Evolutionary conservation across 2,797 vertebrate species (phyloP).

Genomic region (Myripristis jacobus): DNA sequence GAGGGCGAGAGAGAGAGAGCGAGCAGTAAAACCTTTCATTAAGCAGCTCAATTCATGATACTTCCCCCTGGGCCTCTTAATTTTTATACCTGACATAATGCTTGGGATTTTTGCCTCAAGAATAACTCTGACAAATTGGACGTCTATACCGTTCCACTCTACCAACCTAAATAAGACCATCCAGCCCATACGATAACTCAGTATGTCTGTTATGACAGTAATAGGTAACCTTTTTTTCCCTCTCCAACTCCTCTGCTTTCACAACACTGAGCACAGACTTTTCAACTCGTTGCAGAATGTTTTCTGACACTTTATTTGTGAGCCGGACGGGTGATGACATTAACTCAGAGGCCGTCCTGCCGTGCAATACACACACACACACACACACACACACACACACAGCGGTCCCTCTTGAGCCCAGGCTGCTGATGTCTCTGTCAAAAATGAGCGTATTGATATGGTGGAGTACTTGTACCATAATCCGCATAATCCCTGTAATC

Average conservation of each 20-base stretch:
- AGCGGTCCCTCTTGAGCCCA: not conserved
- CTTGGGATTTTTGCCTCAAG: conserved; percentile 10
- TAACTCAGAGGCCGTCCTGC: not conserved
- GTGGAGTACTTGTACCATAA: conserved; percentile 6
- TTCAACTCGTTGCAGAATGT: not conserved
- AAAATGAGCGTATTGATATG: not conserved
- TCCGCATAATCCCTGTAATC: not conserved
- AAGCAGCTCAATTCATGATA: conserved; percentile 33
- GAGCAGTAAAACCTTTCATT: conserved; percentile 37
- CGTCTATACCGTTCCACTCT: too few relatives aligned
- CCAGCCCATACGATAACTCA: not conserved
- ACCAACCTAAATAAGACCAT: too few relatives aligned
- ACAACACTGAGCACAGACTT: not conserved
- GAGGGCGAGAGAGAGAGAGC: not conserved
- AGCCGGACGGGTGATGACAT: not conserved
- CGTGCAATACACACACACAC: not conserved
- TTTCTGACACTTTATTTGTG: not conserved
- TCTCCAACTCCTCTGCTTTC: too few relatives aligned
- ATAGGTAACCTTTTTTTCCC: not conserved
- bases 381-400: too few relatives aligned
- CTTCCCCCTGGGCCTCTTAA: conserved; percentile 16
- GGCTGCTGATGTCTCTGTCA: not conserved
- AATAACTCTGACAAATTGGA: conserved; percentile 7
- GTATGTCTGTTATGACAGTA: not conserved
- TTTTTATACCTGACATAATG: conserved; percentile 24